Conservation (phyloP, 2,888 invertebrate genomes). For the Agriotes lineatus region DNA sequence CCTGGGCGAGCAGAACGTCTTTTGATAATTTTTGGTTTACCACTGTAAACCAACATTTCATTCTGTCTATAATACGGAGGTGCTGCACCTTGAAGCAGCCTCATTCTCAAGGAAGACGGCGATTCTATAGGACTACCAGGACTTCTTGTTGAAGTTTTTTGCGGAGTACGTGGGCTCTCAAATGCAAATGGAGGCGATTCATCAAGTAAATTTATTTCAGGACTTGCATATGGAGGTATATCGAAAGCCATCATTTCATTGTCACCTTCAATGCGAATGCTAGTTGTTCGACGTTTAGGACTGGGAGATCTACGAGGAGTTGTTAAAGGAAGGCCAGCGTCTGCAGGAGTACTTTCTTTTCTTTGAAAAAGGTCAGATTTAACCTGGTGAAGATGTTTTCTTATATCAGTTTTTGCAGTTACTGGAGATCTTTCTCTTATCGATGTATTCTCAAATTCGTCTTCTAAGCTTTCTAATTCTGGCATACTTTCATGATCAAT, state of each 20-base stretch:
- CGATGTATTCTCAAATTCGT: neutral
- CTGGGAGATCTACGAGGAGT: slow-evolving; percentile 44
- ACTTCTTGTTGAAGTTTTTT: neutral
- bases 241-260: neutral
- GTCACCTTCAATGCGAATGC: neutral
- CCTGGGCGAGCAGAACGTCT: neutral
- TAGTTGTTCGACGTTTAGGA: slow-evolving; percentile 26
- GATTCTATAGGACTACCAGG: slow-evolving; percentile 1
- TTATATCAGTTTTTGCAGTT: slow-evolving; percentile 16
- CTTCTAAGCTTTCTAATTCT: slow-evolving; percentile 29
- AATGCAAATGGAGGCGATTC: neutral
- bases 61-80: slow-evolving; percentile 11
- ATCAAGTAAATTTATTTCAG: slow-evolving; percentile 7
- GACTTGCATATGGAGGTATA: slow-evolving; percentile 13
- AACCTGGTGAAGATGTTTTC: neutral
- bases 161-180: neutral
- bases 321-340: slow-evolving; percentile 45
- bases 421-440: slow-evolving; percentile 16
- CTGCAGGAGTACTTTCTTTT: slow-evolving; percentile 38
- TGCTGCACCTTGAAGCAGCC: neutral
- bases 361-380: slow-evolving; percentile 18
- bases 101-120: neutral
- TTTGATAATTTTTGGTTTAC: neutral
- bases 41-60: neutral
- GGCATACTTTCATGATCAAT: slow-evolving; percentile 35